phyloP scores from a whole-genome alignment of 2,888 invertebrate species.

The Augiades crinisus region DNA sequence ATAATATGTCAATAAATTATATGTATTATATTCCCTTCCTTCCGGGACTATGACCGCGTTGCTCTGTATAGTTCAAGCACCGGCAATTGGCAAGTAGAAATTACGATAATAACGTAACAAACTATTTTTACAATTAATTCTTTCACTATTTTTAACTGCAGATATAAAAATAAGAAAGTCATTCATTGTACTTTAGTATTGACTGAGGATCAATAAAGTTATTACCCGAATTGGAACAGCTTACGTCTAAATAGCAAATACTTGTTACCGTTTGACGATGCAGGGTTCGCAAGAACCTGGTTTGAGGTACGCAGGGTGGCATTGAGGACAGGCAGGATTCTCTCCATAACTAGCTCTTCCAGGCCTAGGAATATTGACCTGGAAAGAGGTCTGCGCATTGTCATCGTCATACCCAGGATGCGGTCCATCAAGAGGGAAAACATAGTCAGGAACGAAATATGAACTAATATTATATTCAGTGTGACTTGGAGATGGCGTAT shows the following conservation, averaged over 20 bases:
- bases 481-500: slow-evolving; percentile 51
- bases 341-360: slow-evolving; percentile 78
- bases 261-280: slow-evolving; percentile 72
- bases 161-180: slow-evolving; percentile 1
- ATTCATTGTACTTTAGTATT: background rate
- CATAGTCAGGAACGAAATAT: slow-evolving; percentile 82
- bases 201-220: background rate
- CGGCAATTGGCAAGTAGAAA: background rate
- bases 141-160: slow-evolving; percentile 14
- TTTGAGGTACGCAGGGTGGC: slow-evolving; percentile 82
- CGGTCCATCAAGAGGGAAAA: slow-evolving; percentile 81
- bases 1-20: no score
- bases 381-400: slow-evolving; percentile 82
- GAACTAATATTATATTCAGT: slow-evolving; percentile 81
- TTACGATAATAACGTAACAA: no score
- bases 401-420: slow-evolving; percentile 81
- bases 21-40: no score
- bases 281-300: slow-evolving; percentile 85
- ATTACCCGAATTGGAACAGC: slow-evolving; percentile 3
- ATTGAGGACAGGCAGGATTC: slow-evolving; percentile 83
- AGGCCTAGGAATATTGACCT: slow-evolving; percentile 74
- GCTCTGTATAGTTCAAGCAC: slow-evolving; percentile 14
- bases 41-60: no score
- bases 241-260: background rate
- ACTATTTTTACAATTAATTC: background rate